These are phyloP conservation scores for Trididemnum nubilum DNA, from an alignment of 23 tunicate genomes.

Conservation along the genomic window DNA sequence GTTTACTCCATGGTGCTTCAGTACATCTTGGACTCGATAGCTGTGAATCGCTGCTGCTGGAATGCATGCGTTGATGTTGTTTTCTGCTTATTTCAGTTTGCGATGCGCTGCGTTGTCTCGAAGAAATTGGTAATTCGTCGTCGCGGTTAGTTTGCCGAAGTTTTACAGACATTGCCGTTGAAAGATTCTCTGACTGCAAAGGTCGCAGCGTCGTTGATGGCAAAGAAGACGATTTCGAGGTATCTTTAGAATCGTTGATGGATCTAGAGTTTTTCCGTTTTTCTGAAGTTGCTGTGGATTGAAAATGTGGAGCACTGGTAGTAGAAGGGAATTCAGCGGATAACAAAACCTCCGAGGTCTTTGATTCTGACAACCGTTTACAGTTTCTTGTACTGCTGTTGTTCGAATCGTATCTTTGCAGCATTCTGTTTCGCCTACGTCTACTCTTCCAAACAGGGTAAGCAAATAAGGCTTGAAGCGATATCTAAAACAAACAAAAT, in stretches of 20 bases:
- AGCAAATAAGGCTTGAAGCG: constrained; percentile 26
- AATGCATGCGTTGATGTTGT: not conserved
- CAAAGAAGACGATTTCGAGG: too few relatives aligned
- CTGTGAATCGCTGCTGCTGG: not conserved
- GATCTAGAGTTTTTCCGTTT: not conserved
- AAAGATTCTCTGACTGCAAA: not conserved
- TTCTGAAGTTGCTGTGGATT: too few relatives aligned
- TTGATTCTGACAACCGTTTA: not conserved
- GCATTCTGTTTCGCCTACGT: not conserved
- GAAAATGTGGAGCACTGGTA: not conserved
- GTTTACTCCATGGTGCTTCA: not conserved
- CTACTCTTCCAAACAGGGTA: constrained; percentile 12
- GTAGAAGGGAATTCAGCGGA: not conserved
- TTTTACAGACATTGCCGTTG: not conserved
- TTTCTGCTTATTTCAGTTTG: not conserved
- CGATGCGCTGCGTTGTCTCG: not conserved
- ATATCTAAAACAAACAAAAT: constrained; percentile 16
- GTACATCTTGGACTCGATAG: not conserved
- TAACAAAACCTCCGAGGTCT: not conserved
- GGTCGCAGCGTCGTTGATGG: not conserved
- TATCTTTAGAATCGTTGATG: not conserved
- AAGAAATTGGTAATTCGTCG: not conserved
- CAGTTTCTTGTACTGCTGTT: not conserved
- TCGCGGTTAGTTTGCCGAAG: not conserved
- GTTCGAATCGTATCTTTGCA: not conserved